These are phyloP conservation scores for Stenchaetothrips biformis DNA, from an alignment of 2,888 invertebrate species.

Conservation along the genomic window DNA sequence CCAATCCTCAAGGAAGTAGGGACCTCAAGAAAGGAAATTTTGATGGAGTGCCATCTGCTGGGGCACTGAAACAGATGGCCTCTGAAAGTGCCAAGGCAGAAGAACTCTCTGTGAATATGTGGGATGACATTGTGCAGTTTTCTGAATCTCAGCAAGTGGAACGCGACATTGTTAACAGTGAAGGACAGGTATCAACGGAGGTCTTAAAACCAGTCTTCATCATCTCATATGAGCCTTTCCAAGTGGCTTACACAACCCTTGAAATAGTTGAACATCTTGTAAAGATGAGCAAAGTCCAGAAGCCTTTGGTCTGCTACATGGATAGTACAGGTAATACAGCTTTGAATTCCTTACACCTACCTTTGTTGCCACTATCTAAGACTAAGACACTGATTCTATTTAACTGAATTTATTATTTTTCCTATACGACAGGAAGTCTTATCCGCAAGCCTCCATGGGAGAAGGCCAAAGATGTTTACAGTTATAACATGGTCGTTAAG, in stretches of 20 bases:
- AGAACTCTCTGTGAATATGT: background rate
- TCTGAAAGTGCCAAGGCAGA: background rate
- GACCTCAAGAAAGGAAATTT: background rate
- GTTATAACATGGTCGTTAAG: background rate
- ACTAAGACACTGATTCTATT: too few relatives aligned
- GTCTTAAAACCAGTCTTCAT: background rate
- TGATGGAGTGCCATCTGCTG: background rate
- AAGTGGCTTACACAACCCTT: background rate
- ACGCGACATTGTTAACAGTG: background rate
- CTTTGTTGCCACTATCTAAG: too few relatives aligned
- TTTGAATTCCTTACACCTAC: too few relatives aligned
- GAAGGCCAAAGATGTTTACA: background rate
- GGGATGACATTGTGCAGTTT: background rate
- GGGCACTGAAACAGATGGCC: background rate
- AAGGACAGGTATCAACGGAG: background rate
- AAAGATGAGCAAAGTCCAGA: background rate
- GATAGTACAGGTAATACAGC: background rate
- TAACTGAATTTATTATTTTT: background rate
- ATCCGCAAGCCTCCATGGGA: background rate
- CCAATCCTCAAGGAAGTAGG: background rate
- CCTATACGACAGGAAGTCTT: background rate
- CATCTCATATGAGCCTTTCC: background rate
- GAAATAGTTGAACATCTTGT: background rate
- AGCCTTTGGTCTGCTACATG: background rate
- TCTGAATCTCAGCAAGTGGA: background rate